Evolutionary conservation across 2,888 invertebrate species (phyloP).

Genomic region (Meteorus cinctellus): DNA sequence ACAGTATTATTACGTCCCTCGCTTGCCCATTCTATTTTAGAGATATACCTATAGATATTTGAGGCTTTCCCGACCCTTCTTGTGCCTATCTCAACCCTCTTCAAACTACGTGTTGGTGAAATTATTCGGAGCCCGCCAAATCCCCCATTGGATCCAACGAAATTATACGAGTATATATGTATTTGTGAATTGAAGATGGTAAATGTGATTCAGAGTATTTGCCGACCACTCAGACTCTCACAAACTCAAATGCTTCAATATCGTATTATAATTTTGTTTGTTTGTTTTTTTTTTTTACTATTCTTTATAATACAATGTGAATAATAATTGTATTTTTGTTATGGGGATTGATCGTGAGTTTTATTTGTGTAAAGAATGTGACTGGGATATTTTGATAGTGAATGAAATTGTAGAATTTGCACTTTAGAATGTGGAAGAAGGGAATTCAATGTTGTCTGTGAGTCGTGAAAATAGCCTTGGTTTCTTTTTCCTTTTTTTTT

Average conservation of each 20-base stretch:
- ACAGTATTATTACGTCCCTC: background rate
- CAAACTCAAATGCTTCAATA: background rate
- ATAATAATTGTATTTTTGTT: background rate
- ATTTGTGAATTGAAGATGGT: background rate
- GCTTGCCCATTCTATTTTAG: background rate
- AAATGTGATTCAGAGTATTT: conserved; percentile 18
- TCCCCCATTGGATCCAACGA: conserved; percentile 32
- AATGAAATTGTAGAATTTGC: too few relatives aligned
- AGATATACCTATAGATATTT: conserved; percentile 1
- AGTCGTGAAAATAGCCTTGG: too few relatives aligned
- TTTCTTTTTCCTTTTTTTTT: too few relatives aligned
- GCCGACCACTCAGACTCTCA: background rate
- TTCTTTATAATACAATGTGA: background rate
- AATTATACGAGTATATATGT: background rate
- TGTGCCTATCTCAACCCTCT: conserved; percentile 32
- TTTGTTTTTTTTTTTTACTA: background rate
- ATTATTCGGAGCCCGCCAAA: conserved; percentile 42
- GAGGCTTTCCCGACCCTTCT: background rate
- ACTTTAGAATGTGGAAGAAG: too few relatives aligned
- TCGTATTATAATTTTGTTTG: background rate
- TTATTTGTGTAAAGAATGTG: too few relatives aligned
- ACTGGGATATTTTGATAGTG: too few relatives aligned
- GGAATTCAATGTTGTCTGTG: too few relatives aligned
- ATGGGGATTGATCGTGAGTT: too few relatives aligned
- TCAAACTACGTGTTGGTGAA: conserved; percentile 33